Percentiles rank a stretch among this genome's conserved stretches.
Conservation (phyloP, 2,113 vertebrate genomes). For the Scopus umbretta region DNA sequence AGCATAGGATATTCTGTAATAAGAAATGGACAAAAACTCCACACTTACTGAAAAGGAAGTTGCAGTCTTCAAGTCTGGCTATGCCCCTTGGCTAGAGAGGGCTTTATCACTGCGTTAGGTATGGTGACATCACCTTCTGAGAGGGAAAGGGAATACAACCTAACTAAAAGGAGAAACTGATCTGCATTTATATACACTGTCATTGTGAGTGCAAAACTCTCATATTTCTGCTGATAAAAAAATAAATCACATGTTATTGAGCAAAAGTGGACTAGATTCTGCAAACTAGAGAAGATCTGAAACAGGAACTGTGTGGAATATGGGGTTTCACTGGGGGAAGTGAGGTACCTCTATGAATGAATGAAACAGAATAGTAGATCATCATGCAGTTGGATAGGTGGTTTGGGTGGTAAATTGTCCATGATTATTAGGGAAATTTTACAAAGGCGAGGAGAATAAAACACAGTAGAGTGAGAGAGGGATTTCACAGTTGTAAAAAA, state of each 20-base stretch:
- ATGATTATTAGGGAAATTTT: not conserved
- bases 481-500: not conserved
- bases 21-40: not conserved
- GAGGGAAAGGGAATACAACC: not conserved
- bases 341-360: not conserved
- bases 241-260: not conserved
- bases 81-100: not conserved
- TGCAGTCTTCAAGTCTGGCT: not conserved
- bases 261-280: not conserved
- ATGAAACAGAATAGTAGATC: not conserved
- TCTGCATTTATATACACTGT: not conserved
- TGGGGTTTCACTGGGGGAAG: not conserved
- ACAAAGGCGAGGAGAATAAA: not conserved
- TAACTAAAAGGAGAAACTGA: not conserved
- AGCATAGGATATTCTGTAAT: not conserved
- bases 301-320: not conserved
- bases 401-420: not conserved
- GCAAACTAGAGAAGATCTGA: not conserved
- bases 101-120: not conserved
- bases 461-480: not conserved
- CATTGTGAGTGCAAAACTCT: not conserved
- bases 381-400: not conserved
- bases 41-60: not conserved
- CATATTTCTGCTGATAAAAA: not conserved
- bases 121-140: not conserved